Base-by-base conservation (phyloP, 1,140 invertebrate species). In the Drosophila albomicans region DNA sequence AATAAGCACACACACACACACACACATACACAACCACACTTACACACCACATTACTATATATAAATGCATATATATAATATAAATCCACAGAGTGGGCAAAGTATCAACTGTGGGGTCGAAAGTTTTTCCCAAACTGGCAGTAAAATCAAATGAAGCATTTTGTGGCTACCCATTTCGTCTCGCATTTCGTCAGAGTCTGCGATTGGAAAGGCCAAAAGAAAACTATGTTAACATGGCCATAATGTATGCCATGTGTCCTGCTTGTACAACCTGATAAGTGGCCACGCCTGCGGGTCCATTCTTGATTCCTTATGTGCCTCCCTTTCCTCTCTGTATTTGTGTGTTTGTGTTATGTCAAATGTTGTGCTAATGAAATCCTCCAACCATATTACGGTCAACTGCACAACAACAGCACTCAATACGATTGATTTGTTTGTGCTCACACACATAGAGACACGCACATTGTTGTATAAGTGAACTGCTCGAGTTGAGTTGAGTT, bases 361-460 rank as follows among this genome's bases (percentile, higher is more conserved):
- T 88, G 81, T 75, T 88, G 78, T 88, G 84, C 85, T 88, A 89
- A 88, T 88, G 85, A 88, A 88, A 89, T 88, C 81, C 84, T 78
- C 71, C 80, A 73, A 66, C 69, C 59, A 28, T 75, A 65, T 58
- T 73, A 69, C 78, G 84, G 84, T 88, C 84, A 88, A 87, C 75
- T 80, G 84, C 66, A 68, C 75, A 77, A 58, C 78, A 79, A 35
- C 52, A 56, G 25, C 54, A 75, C 66, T 63, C 65, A 32, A 63
- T 46, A 64, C 84, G 82, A 88, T 88, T 82, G 84, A 88, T 82
- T 87, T 75, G 56, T 64, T 73, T 84, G 72, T 51, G 48, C 57
- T 38, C 16, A 69, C 16, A 52, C 8, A 54, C 58, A 56, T 16
- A 11, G 28, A 54, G 11, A 16, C 41, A 56, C 5, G 51, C 20